These are phyloP conservation scores for Aptenodytes patagonicus DNA, from an alignment of 2,113 vertebrate species.

Conservation along the genomic window DNA sequence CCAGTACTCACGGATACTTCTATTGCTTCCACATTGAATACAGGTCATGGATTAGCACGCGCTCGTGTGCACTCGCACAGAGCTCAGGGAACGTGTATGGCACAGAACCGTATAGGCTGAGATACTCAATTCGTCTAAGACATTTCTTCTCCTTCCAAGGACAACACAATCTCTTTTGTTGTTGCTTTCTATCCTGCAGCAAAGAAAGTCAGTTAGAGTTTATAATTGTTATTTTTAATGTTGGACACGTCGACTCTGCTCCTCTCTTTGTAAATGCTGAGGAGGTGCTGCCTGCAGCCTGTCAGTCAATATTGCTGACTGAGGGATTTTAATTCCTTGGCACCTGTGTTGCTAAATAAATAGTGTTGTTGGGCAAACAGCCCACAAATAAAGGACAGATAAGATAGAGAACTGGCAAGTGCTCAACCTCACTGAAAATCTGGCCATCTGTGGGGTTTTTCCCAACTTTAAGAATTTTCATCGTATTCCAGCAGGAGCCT, in stretches of 20 bases:
- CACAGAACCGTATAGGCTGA: neutral
- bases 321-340: slow-evolving; percentile 12
- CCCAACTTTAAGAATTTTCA: neutral
- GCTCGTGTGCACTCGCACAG: fast-evolving
- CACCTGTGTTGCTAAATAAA: slow-evolving; percentile 18
- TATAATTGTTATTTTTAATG: neutral
- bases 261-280: neutral
- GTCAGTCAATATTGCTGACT: slow-evolving; percentile 15
- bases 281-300: neutral
- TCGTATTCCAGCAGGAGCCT: neutral
- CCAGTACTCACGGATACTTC: neutral
- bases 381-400: neutral
- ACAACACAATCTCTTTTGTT: neutral
- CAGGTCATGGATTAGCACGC: neutral
- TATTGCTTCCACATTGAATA: neutral
- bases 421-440: neutral
- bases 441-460: neutral
- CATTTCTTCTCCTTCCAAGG: neutral
- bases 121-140: neutral
- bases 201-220: neutral
- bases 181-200: neutral
- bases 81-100: neutral
- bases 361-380: neutral
- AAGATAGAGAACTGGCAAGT: slow-evolving; percentile 1
- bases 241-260: neutral